Evolutionary conservation across 2,888 invertebrate genomes (phyloP).

Genomic region (Agrilus biguttatus): DNA sequence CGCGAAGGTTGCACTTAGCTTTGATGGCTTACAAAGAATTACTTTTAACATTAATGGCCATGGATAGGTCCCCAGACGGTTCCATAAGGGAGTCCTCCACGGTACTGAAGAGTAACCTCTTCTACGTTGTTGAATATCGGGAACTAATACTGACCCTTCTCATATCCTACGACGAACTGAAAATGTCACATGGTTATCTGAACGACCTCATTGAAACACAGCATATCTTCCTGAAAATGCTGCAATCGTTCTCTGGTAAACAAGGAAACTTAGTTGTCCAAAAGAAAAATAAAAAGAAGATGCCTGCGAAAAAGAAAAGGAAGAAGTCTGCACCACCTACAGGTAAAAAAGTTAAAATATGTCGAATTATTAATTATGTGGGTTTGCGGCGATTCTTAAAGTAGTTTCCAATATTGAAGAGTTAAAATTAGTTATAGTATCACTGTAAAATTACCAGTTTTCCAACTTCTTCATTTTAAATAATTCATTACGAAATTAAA

Average conservation of each 20-base stretch:
- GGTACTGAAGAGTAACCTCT: slow-evolving; percentile 80
- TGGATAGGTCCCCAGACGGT: slow-evolving; percentile 62
- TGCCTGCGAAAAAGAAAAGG: slow-evolving; percentile 33
- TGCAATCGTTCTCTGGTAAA: slow-evolving; percentile 58
- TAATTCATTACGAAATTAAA: no score
- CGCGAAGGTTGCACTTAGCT: slow-evolving; percentile 71
- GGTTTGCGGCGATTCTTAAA: no score
- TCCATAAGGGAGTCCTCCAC: slow-evolving; percentile 64
- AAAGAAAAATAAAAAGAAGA: slow-evolving; percentile 36
- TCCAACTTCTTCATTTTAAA: no score
- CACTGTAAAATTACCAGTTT: no score
- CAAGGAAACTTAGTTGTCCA: slow-evolving; percentile 52
- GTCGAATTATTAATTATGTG: no score
- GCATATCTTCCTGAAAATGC: slow-evolving; percentile 82
- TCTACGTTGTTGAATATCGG: slow-evolving; percentile 88
- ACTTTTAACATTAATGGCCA: slow-evolving; percentile 62
- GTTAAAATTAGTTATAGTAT: no score
- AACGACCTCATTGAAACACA: slow-evolving; percentile 80
- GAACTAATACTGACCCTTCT: slow-evolving; percentile 74
- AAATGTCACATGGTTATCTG: slow-evolving; percentile 73
- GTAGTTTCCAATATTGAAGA: no score
- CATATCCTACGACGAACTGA: slow-evolving; percentile 67
- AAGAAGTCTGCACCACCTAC: not conserved
- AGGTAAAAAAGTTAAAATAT: no score
- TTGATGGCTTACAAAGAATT: slow-evolving; percentile 71